These are phyloP conservation scores for Drosophila lini DNA, from an alignment of 1,140 invertebrate species.

Conservation along the genomic window DNA sequence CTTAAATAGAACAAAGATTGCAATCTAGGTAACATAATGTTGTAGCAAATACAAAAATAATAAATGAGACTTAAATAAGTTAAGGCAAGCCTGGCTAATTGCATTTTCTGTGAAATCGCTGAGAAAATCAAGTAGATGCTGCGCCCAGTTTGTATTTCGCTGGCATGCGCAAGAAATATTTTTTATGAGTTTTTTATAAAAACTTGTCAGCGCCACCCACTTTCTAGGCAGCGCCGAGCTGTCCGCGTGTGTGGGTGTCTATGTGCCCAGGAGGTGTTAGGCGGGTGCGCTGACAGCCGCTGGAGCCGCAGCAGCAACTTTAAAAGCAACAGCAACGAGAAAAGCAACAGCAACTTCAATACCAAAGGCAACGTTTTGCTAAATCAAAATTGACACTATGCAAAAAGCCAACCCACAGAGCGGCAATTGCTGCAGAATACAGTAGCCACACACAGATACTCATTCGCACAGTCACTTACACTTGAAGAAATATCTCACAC, in stretches of 20 bases:
- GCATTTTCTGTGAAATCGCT: slow-evolving; percentile 44
- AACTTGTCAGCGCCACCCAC: slow-evolving; percentile 78
- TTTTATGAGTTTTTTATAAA: slow-evolving; percentile 29
- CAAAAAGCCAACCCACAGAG: slow-evolving; percentile 75
- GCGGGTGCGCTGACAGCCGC: slow-evolving; percentile 68
- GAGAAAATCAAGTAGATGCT: slow-evolving; percentile 58
- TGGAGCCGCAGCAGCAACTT: slow-evolving; percentile 17
- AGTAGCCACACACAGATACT: slow-evolving; percentile 56
- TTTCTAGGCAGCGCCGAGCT: slow-evolving; percentile 51
- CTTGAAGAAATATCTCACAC: not conserved
- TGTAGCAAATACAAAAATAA: slow-evolving; percentile 22
- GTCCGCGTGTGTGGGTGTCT: slow-evolving; percentile 47
- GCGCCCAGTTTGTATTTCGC: slow-evolving; percentile 59
- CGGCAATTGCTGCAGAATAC: slow-evolving; percentile 65
- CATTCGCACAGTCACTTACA: slow-evolving; percentile 12
- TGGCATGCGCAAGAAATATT: slow-evolving; percentile 61
- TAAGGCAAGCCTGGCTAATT: slow-evolving; percentile 41
- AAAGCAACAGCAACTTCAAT: slow-evolving; percentile 18
- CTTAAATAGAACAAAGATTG: slow-evolving; percentile 25
- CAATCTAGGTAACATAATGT: slow-evolving; percentile 10
- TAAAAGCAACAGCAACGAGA: slow-evolving; percentile 12
- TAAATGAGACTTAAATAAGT: slow-evolving; percentile 33
- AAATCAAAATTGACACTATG: slow-evolving; percentile 81
- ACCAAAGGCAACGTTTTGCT: slow-evolving; percentile 66
- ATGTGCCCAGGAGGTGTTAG: slow-evolving; percentile 58